These are phyloP conservation scores for Halichondria panicea DNA, from an alignment of 37 sponge, comb jelly and placozoan species.

Conservation along the genomic window DNA sequence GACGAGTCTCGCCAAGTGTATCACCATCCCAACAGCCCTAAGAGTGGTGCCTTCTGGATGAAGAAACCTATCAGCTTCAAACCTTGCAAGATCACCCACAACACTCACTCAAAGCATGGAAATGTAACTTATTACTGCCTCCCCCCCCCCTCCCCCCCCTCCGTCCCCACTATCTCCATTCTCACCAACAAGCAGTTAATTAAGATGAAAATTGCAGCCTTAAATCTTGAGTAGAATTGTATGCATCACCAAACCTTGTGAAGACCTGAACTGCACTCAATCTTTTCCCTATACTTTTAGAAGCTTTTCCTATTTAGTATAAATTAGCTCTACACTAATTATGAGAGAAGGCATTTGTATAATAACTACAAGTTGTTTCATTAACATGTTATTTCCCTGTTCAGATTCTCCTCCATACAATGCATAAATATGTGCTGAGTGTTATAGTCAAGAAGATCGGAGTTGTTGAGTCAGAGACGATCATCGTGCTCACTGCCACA, in stretches of 20 bases:
- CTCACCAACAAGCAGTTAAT: no score
- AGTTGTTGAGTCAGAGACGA: neutral
- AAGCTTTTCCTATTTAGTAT: no score
- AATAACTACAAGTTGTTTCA: no score
- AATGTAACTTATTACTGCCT: constrained; percentile 17
- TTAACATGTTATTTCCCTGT: constrained; percentile 3
- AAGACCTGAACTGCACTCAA: no score
- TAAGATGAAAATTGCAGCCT: no score
- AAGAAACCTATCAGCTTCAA: constrained; percentile 62
- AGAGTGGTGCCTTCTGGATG: constrained; percentile 71
- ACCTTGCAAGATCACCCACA: constrained; percentile 56
- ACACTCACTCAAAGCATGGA: constrained; percentile 21
- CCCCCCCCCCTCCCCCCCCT: neutral
- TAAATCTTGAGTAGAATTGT: no score
- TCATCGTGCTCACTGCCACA: constrained; percentile 19
- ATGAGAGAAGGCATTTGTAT: no score
- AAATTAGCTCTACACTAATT: no score
- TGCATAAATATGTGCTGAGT: constrained; percentile 60
- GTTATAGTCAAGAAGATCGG: neutral
- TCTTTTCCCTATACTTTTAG: no score
- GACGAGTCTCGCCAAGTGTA: constrained; percentile 39
- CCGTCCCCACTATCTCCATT: neutral
- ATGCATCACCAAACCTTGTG: no score
- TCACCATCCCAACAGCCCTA: constrained; percentile 58
- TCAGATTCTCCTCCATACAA: constrained; percentile 66